A percentile compares a stretch with the other conserved stretches of the same genome.
These are phyloP conservation scores for Cyrtonyx montezumae DNA, from an alignment of 2,113 vertebrate genomes.

Conservation along the genomic window DNA sequence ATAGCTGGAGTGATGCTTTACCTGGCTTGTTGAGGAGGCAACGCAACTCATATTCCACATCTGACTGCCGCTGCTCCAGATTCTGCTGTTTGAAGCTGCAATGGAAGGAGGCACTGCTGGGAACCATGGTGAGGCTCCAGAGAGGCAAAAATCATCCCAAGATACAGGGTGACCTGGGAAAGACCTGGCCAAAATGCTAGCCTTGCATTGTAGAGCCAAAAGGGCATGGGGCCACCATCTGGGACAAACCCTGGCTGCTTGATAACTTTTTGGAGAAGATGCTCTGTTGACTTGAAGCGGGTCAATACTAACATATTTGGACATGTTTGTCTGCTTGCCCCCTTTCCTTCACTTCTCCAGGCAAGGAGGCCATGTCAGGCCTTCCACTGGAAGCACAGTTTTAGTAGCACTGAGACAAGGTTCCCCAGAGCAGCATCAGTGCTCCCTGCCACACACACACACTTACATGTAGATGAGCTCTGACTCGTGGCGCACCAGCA, in stretches of 20 bases:
- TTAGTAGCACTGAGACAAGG: neutral
- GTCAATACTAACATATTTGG: neutral
- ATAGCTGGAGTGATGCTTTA: slow-evolving; percentile 24
- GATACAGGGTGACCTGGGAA: neutral
- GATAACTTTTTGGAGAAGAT: neutral
- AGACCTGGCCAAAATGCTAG: neutral
- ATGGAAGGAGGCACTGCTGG: neutral
- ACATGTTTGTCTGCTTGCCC: neutral
- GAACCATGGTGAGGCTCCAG: neutral
- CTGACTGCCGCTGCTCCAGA: slow-evolving; percentile 91
- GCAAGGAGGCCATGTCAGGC: neutral
- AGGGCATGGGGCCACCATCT: neutral
- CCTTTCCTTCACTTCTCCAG: neutral
- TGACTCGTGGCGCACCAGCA: slow-evolving; percentile 84
- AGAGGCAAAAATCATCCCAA: neutral
- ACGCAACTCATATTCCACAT: slow-evolving; percentile 89
- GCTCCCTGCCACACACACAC: neutral
- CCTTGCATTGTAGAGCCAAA: neutral
- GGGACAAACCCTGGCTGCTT: neutral
- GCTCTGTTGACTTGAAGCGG: neutral
- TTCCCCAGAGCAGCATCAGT: accelerated
- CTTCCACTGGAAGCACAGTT: neutral
- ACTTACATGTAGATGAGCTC: slow-evolving; percentile 94
- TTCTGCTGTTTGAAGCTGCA: slow-evolving; percentile 89
- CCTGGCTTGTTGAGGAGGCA: slow-evolving; percentile 95